A percentile compares a stretch with the other conserved stretches of the same genome.
Evolutionary conservation across 2,797 vertebrate species (phyloP).

Genomic region (Poecilia picta): DNA sequence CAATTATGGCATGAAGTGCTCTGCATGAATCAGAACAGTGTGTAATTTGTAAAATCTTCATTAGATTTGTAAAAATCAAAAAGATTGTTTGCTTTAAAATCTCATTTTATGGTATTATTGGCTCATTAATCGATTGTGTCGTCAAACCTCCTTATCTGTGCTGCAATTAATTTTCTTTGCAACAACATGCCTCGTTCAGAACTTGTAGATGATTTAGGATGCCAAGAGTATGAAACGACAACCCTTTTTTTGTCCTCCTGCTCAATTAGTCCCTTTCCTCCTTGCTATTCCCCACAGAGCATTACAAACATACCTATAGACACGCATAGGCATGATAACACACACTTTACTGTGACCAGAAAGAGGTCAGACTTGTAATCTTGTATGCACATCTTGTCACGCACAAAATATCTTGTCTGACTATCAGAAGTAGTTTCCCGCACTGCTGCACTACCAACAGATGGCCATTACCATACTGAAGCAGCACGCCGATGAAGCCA

Average conservation of each 20-base stretch:
- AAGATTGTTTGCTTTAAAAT: not conserved
- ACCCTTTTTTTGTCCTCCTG: not conserved
- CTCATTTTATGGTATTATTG: not conserved
- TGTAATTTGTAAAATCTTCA: not conserved
- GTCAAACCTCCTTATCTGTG: not conserved
- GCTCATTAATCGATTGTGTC: not conserved
- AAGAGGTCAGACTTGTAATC: slow-evolving; percentile 35
- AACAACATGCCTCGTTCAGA: slow-evolving; percentile 3
- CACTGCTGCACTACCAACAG: slow-evolving; percentile 75
- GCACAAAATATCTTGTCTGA: slow-evolving; percentile 51
- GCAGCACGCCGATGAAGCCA: slow-evolving; percentile 44
- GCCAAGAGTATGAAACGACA: slow-evolving; percentile 18
- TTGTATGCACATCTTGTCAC: slow-evolving; percentile 27
- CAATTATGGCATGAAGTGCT: not conserved
- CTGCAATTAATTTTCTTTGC: not conserved
- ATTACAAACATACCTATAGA: slow-evolving; percentile 19
- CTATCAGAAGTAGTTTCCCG: slow-evolving; percentile 75
- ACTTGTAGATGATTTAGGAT: slow-evolving; percentile 29
- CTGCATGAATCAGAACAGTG: not conserved
- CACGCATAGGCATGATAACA: slow-evolving; percentile 11
- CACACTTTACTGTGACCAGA: slow-evolving; percentile 16
- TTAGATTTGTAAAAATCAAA: not conserved
- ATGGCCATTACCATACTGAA: slow-evolving; percentile 77
- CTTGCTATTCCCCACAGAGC: slow-evolving; percentile 41
- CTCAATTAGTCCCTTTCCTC: slow-evolving; percentile 40